phyloP scores from a whole-genome alignment of 2,888 invertebrate genomes.

The Spilarctia lutea region DNA sequence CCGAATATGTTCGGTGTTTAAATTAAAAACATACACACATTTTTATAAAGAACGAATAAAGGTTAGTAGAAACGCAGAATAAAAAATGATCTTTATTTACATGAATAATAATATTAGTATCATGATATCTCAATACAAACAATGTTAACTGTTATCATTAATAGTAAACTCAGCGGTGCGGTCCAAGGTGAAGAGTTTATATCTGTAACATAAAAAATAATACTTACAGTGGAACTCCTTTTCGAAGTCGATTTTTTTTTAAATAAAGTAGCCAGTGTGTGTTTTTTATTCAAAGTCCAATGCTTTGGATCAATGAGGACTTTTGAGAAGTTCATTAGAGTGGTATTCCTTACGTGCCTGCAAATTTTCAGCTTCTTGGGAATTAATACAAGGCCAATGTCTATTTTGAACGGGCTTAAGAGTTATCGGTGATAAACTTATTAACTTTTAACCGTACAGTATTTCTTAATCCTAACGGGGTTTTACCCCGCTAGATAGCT shows the following conservation, averaged over 20 bases:
- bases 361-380: too few relatives aligned
- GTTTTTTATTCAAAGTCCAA: too few relatives aligned
- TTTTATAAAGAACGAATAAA: not conserved
- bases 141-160: constrained; percentile 48
- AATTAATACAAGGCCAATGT: too few relatives aligned
- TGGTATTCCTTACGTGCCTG: too few relatives aligned
- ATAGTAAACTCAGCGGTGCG: constrained; percentile 50
- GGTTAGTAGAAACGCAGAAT: not conserved
- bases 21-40: not conserved
- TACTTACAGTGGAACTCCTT: too few relatives aligned
- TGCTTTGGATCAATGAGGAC: too few relatives aligned
- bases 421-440: not conserved
- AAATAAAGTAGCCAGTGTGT: too few relatives aligned
- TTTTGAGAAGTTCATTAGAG: too few relatives aligned
- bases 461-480: not conserved
- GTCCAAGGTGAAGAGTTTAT: constrained; percentile 63
- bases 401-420: too few relatives aligned
- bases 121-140: constrained; percentile 59
- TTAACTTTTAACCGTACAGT: not conserved
- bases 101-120: constrained; percentile 42
- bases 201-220: constrained; percentile 64
- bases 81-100: constrained; percentile 49
- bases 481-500: not conserved
- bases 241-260: too few relatives aligned
- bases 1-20: not conserved